A percentile compares a stretch with the other conserved stretches of the same genome.
These are phyloP conservation scores for Nipponia nippon DNA, from an alignment of 2,113 vertebrate genomes.

Conservation along the genomic window DNA sequence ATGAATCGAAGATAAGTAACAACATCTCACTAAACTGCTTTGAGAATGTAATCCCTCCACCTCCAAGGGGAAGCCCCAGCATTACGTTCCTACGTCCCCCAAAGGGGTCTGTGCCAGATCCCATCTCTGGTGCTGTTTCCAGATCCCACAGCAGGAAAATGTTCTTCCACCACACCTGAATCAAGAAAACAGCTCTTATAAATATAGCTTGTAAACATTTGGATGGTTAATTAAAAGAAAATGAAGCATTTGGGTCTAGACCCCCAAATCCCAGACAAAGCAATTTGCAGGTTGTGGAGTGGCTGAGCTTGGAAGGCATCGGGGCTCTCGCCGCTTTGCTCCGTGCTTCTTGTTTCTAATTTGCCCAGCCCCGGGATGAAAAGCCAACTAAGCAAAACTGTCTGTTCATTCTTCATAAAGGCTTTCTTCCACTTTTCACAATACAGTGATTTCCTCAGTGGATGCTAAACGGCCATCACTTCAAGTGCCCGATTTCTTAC, in stretches of 20 bases:
- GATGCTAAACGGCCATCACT: background rate
- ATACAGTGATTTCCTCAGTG: background rate
- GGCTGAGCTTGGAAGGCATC: background rate
- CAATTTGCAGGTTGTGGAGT: background rate
- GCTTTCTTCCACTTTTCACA: background rate
- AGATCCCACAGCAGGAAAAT: background rate
- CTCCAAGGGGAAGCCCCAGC: background rate
- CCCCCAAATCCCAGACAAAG: background rate
- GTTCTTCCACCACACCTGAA: background rate
- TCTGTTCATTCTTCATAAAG: background rate
- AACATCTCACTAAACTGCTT: background rate
- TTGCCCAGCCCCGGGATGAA: background rate
- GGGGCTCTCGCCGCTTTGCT: background rate
- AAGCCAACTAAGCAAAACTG: background rate
- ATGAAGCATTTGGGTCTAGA: background rate
- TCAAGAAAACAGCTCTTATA: background rate
- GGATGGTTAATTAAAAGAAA: background rate
- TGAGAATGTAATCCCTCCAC: background rate
- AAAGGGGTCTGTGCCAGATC: background rate
- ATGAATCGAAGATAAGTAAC: rapidly evolving
- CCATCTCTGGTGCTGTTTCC: background rate
- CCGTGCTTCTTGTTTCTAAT: background rate
- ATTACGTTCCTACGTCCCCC: rapidly evolving
- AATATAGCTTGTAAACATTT: background rate
- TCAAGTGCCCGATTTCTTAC: background rate